Percentiles rank a stretch among this genome's conserved stretches.
phyloP scores from a whole-genome alignment of 1,140 invertebrate genomes.

The Drosophila obscura region DNA sequence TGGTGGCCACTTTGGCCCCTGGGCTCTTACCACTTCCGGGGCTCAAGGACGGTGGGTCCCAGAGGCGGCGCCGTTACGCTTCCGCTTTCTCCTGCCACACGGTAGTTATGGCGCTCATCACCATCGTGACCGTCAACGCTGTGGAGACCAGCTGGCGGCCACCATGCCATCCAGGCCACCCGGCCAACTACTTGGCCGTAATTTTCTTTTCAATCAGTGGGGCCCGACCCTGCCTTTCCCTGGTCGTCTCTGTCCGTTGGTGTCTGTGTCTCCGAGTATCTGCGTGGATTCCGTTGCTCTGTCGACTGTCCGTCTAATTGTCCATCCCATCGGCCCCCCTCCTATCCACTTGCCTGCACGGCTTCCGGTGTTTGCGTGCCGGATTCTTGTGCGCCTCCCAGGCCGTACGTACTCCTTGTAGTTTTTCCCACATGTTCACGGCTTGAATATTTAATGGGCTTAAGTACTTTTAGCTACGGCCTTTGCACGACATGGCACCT shows the following conservation, averaged over 20 bases:
- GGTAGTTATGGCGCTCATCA: conserved; percentile 73
- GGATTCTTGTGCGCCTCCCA: conserved; percentile 44
- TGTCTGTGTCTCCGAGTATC: too few species aligned
- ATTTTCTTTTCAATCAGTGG: conserved; percentile 79
- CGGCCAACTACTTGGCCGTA: conserved; percentile 68
- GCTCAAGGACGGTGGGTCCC: conserved; percentile 50
- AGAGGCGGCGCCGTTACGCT: conserved; percentile 65
- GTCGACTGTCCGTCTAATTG: conserved; percentile 13
- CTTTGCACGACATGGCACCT: conserved; percentile 61
- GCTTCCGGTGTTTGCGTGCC: conserved; percentile 40
- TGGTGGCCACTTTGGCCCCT: conserved; percentile 15
- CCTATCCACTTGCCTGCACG: not conserved
- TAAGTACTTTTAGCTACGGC: conserved; percentile 79
- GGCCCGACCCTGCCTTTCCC: conserved; percentile 38
- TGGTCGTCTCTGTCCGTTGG: not conserved
- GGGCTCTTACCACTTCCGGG: conserved; percentile 70
- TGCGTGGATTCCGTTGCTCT: conserved; percentile 5
- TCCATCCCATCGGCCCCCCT: conserved; percentile 14
- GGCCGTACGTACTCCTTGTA: conserved; percentile 44
- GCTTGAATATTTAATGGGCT: conserved; percentile 80
- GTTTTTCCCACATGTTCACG: conserved; percentile 79
- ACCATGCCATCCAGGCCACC: not conserved
- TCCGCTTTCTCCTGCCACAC: conserved; percentile 61
- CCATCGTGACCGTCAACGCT: conserved; percentile 27
- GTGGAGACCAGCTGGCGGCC: conserved; percentile 56